Percentiles rank a stretch among this genome's conserved stretches.
These are phyloP conservation scores for Leptothorax acervorum DNA, from an alignment of 2,888 invertebrate genomes.

Conservation along the genomic window DNA sequence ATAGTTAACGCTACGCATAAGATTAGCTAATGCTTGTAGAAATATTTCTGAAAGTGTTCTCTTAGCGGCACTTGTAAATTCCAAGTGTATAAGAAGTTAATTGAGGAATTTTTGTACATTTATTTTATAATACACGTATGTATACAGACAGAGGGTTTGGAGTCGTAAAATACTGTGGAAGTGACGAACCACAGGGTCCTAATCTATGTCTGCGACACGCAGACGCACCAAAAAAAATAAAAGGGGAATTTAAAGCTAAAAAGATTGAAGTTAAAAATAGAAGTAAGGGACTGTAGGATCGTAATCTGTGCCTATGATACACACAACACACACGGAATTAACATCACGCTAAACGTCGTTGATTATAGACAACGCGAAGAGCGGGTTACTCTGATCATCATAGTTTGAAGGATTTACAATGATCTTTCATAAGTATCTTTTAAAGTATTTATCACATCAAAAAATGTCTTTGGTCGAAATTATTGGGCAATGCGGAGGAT, in stretches of 20 bases:
- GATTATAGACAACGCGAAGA: not conserved
- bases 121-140: not conserved
- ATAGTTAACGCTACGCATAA: not conserved
- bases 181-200: not conserved
- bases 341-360: not conserved
- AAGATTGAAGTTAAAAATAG: not conserved
- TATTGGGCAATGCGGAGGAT: not conserved
- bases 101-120: not conserved
- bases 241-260: not conserved
- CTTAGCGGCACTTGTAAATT: not conserved
- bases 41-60: not conserved
- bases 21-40: not conserved
- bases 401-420: not conserved
- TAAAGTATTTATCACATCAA: not conserved
- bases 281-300: not conserved
- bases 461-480: conserved; percentile 1
- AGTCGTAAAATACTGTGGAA: not conserved
- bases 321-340: not conserved
- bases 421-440: not conserved
- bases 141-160: not conserved
- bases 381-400: not conserved
- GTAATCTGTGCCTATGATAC: not conserved
- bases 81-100: not conserved
- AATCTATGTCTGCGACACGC: not conserved
- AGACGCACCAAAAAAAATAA: not conserved